A percentile compares a stretch with the other conserved stretches of the same genome.
Conservation (phyloP, 1,140 invertebrate genomes). For the Drosophila kikkawai region DNA sequence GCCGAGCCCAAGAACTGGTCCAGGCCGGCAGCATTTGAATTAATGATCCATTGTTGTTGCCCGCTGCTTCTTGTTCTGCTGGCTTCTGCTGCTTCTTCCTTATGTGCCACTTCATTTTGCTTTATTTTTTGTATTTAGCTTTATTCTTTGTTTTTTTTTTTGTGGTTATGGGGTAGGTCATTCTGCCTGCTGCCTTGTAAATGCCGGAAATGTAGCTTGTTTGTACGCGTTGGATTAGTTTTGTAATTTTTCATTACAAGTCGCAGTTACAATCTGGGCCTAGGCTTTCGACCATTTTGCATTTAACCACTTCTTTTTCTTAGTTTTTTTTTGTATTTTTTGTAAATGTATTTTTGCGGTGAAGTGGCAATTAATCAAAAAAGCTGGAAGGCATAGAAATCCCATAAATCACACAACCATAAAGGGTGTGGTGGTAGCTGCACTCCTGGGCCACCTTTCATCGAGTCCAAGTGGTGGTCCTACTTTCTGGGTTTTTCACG, state of each 20-base stretch:
- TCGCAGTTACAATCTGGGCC: constrained; percentile 47
- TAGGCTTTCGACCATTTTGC: constrained; percentile 39
- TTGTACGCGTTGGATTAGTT: constrained; percentile 24
- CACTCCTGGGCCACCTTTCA: constrained; percentile 54
- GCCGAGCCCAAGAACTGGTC: constrained; percentile 74
- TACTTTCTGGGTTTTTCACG: constrained; percentile 20
- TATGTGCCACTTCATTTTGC: constrained; percentile 32
- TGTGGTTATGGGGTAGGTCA: constrained; percentile 46
- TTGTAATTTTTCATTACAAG: constrained; percentile 55
- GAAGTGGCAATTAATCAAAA: constrained; percentile 71
- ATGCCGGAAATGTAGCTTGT: constrained; percentile 74
- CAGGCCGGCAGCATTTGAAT: constrained; percentile 79
- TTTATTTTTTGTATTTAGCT: background rate
- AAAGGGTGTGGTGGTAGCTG: constrained; percentile 34
- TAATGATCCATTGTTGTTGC: constrained; percentile 73
- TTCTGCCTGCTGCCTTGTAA: constrained; percentile 56
- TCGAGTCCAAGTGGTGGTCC: constrained; percentile 8
- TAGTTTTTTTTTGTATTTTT: background rate
- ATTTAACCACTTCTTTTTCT: constrained; percentile 27
- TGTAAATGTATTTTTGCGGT: constrained; percentile 3
- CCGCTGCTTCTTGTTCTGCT: constrained; percentile 44
- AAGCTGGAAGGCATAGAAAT: constrained; percentile 42
- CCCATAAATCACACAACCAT: constrained; percentile 48
- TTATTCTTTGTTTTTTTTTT: background rate
- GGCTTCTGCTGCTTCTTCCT: constrained; percentile 22